Conservation (phyloP, 1,140 invertebrate species). For the Drosophila ficusphila region DNA sequence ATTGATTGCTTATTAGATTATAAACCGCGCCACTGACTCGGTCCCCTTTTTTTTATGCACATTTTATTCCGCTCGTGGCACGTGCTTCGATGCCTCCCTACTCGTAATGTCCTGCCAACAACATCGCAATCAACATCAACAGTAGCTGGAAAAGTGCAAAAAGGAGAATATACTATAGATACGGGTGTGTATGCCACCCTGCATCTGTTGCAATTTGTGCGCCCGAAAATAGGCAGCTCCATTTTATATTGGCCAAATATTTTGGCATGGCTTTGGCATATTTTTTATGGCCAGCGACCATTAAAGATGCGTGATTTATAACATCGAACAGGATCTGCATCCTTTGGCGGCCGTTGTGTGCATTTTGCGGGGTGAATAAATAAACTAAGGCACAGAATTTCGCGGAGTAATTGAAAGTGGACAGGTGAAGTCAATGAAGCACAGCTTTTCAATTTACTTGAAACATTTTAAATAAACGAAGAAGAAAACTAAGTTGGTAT, state of each 20-base stretch:
- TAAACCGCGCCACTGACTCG: slow-evolving; percentile 62
- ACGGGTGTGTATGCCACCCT: background rate
- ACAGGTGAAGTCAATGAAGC: slow-evolving; percentile 11
- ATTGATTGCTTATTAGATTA: slow-evolving; percentile 82
- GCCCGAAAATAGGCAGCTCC: slow-evolving; percentile 57
- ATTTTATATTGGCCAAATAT: slow-evolving; percentile 41
- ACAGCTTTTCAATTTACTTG: background rate
- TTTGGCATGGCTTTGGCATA: slow-evolving; percentile 45
- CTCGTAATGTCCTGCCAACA: slow-evolving; percentile 68
- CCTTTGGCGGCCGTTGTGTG: background rate
- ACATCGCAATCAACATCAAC: slow-evolving; percentile 35
- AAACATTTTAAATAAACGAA: background rate
- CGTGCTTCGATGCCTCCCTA: slow-evolving; percentile 46
- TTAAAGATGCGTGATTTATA: slow-evolving; percentile 69
- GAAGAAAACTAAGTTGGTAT: too few relatives aligned
- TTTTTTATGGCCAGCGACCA: slow-evolving; percentile 46
- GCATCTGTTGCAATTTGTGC: slow-evolving; percentile 72
- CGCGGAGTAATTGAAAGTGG: slow-evolving; percentile 17
- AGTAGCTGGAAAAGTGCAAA: slow-evolving; percentile 2
- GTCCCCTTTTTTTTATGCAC: background rate
- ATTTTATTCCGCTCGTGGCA: slow-evolving; percentile 50
- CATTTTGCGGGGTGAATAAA: slow-evolving; percentile 6
- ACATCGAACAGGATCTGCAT: slow-evolving; percentile 26
- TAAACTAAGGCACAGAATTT: slow-evolving; percentile 11
- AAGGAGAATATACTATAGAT: background rate